These are phyloP conservation scores for Molanna angustata DNA, from an alignment of 2,888 invertebrate species.

Conservation along the genomic window DNA sequence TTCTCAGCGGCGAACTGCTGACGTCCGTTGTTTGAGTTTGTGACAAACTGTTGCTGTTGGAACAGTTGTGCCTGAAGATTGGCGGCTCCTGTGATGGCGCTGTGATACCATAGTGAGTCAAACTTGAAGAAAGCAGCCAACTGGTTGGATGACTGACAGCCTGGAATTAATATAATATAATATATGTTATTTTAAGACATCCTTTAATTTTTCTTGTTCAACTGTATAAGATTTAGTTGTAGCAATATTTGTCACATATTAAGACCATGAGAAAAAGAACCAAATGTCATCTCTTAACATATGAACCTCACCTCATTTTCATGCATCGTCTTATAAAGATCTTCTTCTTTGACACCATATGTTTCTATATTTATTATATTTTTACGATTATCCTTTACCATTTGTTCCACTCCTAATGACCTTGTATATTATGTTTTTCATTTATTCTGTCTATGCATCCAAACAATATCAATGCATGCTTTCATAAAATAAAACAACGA, in stretches of 20 bases:
- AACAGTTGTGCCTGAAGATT: constrained; percentile 9
- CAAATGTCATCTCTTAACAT: too few relatives aligned
- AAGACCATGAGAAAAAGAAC: too few relatives aligned
- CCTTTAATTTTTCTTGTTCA: not conserved
- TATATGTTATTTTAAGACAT: not conserved
- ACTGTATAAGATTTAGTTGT: too few relatives aligned
- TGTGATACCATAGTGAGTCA: constrained; percentile 59
- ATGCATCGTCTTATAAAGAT: too few relatives aligned
- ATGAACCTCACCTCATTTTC: too few relatives aligned
- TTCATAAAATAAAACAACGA: not conserved
- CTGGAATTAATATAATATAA: constrained; percentile 38
- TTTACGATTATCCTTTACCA: too few relatives aligned
- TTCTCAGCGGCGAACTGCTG: constrained; percentile 1
- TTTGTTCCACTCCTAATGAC: too few relatives aligned
- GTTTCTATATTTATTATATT: too few relatives aligned
- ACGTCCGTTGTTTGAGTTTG: not conserved
- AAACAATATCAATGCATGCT: not conserved
- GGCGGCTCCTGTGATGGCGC: constrained; percentile 43
- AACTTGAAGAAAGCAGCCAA: constrained; percentile 60
- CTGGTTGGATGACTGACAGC: constrained; percentile 55
- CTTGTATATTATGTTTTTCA: too few relatives aligned
- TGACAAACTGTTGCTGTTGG: constrained; percentile 15
- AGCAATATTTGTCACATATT: too few relatives aligned
- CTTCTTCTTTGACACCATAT: too few relatives aligned
- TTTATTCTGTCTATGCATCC: too few relatives aligned